phyloP scores from a whole-genome alignment of 2,888 invertebrate species.

The Helicoverpa assulta region DNA sequence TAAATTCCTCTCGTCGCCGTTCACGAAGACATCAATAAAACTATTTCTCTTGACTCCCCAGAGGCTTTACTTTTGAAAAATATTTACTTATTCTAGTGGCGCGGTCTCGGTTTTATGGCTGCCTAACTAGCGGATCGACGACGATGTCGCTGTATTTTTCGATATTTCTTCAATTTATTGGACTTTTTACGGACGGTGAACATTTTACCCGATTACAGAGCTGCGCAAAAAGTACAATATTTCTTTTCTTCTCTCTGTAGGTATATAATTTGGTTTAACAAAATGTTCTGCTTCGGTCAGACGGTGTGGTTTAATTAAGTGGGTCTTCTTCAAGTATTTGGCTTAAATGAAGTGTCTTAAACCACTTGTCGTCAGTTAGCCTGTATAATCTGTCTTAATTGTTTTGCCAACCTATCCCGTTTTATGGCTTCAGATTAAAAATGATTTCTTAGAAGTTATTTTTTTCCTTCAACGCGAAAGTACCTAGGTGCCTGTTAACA shows the following conservation, averaged over 20 bases:
- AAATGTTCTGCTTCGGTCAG: slow-evolving; percentile 6
- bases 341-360: slow-evolving; percentile 12
- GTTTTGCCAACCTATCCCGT: slow-evolving; percentile 8
- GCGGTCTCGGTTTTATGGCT: slow-evolving; percentile 63
- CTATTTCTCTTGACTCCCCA: slow-evolving; percentile 77
- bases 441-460: neutral
- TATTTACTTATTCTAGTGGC: slow-evolving; percentile 77
- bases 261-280: slow-evolving; percentile 22
- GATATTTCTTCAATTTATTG: slow-evolving; percentile 64
- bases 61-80: slow-evolving; percentile 76
- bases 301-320: slow-evolving; percentile 16
- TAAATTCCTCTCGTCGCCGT: slow-evolving; percentile 78
- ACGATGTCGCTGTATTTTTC: slow-evolving; percentile 57
- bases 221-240: slow-evolving; percentile 39
- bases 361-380: slow-evolving; percentile 28
- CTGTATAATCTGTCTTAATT: slow-evolving; percentile 33
- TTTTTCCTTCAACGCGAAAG: neutral
- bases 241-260: slow-evolving; percentile 22
- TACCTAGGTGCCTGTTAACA: neutral
- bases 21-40: slow-evolving; percentile 83
- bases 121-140: slow-evolving; percentile 61
- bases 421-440: slow-evolving; percentile 37
- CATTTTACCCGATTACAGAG: slow-evolving; percentile 49
- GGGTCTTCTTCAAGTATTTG: slow-evolving; percentile 10
- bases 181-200: slow-evolving; percentile 52